Base-by-base conservation (phyloP, 1,140 invertebrate species). In the Mamestra configurata region DNA sequence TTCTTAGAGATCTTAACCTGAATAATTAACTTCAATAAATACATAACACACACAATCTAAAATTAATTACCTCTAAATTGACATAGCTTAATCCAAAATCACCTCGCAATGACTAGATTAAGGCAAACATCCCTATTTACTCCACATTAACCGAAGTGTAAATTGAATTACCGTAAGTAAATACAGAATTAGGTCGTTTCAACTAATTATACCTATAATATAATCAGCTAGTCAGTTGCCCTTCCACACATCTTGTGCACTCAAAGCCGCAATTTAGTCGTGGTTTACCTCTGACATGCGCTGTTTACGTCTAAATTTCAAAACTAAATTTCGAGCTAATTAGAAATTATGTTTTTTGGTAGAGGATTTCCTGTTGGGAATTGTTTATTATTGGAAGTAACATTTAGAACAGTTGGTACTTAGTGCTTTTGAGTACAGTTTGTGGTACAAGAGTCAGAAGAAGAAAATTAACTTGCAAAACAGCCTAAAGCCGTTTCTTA, bases 181-280 rank as follows among this genome's bases (percentile, higher is more conserved):
- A 71, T 53, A 71, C 20, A 53, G 68, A 51, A 31, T 71, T 71
- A 71, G 15, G 24, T 13, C 10, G 37, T 53, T 53, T 35, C 7
- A 15, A 51, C 46, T 68, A 68, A 68, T 68, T 27, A 46, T 49
- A n/a, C n/a, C n/a, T n/a, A 49, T 49, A 49, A 49, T 49, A 49
- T n/a, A 49, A 49, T 15, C 43, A 49, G 43, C 15, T n/a, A 4
- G 11, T 68, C 18, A 68, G 22, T 68, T 40, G 78, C 53, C 68
- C 35, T 57, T 72, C 73, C 81, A 80, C 82, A 85, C 79, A 85
- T 88, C 87, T 83, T 82, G 85, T 77, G 61, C 86, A 88, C 80
- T 82, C 83, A 76, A 83, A 86, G 75, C 84, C 87, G 78, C 86
- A 87, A 85, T 84, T 82, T 86, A 87, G 86, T 84, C 84, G 81